A percentile compares a stretch with the other conserved stretches of the same genome.
These are phyloP conservation scores for Craseonycteris thonglongyai DNA, from an alignment of 2,113 vertebrate species.

Conservation along the genomic window DNA sequence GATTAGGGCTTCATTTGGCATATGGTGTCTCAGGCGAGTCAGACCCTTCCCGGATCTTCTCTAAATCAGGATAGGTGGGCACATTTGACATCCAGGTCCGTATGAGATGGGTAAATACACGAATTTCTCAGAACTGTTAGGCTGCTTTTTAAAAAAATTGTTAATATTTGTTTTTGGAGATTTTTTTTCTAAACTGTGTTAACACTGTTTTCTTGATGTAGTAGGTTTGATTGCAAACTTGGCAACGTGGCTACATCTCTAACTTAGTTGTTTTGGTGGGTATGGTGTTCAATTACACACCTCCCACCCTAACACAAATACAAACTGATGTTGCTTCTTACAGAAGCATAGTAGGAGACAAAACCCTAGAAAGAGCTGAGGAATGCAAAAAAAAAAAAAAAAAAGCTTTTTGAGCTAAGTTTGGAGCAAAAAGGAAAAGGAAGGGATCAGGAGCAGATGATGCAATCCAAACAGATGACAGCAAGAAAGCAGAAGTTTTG, in stretches of 20 bases:
- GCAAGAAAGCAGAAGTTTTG: conserved; percentile 61
- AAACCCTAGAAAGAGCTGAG: conserved; percentile 65
- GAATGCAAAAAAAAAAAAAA: conserved; percentile 36
- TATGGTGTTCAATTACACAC: background rate
- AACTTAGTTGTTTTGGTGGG: background rate
- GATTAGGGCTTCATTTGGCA: background rate
- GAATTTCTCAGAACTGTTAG: background rate
- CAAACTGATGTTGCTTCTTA: conserved; percentile 7
- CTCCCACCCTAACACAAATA: conserved; percentile 36
- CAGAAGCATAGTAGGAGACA: conserved; percentile 10
- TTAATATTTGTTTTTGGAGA: background rate
- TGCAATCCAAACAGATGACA: conserved; percentile 54
- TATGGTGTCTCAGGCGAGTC: background rate
- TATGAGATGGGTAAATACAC: background rate
- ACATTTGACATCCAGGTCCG: background rate
- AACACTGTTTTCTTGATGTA: background rate
- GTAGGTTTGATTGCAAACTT: background rate
- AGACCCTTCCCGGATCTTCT: background rate
- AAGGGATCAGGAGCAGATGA: conserved; percentile 51
- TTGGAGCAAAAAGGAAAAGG: conserved; percentile 67
- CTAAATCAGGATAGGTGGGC: background rate
- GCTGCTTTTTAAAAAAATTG: background rate
- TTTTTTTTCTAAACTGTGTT: background rate
- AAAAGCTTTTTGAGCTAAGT: conserved; percentile 57
- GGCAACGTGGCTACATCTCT: background rate